Conservation (phyloP, 2,888 invertebrate species). For the Platycheirus albimanus region DNA sequence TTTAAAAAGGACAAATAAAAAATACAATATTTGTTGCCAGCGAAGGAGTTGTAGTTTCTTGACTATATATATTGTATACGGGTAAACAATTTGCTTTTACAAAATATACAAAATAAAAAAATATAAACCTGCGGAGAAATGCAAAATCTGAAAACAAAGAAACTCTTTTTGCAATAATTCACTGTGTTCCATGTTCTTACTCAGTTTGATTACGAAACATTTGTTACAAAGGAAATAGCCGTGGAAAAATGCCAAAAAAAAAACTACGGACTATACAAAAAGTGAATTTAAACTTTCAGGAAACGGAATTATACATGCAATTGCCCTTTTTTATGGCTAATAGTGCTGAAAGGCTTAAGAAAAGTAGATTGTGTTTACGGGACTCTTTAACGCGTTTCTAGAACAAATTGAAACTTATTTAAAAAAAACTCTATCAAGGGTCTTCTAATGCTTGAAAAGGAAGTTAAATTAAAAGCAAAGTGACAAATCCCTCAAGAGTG, state of each 20-base stretch:
- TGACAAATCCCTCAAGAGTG: too few relatives aligned
- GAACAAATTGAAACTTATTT: too few relatives aligned
- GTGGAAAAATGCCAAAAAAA: conserved; percentile 26
- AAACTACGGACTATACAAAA: too few relatives aligned
- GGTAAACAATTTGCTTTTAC: conserved; percentile 14
- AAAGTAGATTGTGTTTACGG: too few relatives aligned
- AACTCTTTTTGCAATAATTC: conserved; percentile 4
- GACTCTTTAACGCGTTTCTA: too few relatives aligned
- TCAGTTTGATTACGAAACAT: conserved; percentile 26
- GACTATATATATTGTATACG: not conserved
- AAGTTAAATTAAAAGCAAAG: too few relatives aligned
- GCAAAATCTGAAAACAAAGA: conserved; percentile 31
- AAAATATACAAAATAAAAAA: not conserved
- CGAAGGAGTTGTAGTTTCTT: conserved; percentile 38
- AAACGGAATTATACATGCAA: too few relatives aligned
- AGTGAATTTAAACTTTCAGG: too few relatives aligned
- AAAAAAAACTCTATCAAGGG: too few relatives aligned
- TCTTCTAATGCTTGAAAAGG: too few relatives aligned
- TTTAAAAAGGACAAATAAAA: conserved; percentile 49
- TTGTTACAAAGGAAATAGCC: conserved; percentile 5
- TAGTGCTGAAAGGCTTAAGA: too few relatives aligned
- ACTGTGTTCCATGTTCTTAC: conserved; percentile 2
- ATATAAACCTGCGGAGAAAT: conserved; percentile 1
- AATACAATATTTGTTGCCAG: conserved; percentile 28
- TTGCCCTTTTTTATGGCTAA: too few relatives aligned